phyloP scores from a whole-genome alignment of 2,113 vertebrate genomes.

The Passer montanus region DNA sequence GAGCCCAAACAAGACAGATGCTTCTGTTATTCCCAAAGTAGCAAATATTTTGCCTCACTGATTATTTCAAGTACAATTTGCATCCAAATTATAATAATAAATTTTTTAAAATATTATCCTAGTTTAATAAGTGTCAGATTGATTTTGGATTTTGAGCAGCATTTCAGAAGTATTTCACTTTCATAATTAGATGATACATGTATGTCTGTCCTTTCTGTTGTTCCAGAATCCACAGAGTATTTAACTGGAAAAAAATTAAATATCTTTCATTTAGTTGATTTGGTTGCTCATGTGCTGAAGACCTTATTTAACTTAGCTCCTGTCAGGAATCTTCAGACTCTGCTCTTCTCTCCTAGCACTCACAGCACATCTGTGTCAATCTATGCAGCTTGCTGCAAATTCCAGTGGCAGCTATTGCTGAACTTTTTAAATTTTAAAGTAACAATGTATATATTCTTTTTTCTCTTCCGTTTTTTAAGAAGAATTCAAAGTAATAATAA shows the following conservation, averaged over 20 bases:
- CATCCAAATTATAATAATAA: background rate
- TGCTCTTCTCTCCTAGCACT: background rate
- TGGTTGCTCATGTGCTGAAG: background rate
- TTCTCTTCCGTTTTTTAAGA: background rate
- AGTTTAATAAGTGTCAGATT: background rate
- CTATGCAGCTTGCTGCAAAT: background rate
- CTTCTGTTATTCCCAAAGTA: background rate
- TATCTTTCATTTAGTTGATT: background rate
- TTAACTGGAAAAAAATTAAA: background rate
- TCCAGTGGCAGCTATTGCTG: background rate
- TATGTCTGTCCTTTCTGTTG: background rate
- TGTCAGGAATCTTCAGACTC: background rate
- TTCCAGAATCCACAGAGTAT: background rate
- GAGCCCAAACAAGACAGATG: background rate
- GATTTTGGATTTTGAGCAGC: background rate
- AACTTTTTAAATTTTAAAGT: background rate
- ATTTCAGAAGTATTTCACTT: background rate
- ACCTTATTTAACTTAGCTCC: background rate
- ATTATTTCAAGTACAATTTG: slow-evolving; percentile 17
- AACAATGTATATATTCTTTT: background rate
- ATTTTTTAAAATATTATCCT: background rate
- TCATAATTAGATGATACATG: background rate
- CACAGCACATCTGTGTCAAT: background rate
- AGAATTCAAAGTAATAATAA: background rate
- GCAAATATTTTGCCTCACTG: background rate